Evolutionary conservation across 2,888 invertebrate species (phyloP).

Genomic region (Caenorhabditis virilis): DNA sequence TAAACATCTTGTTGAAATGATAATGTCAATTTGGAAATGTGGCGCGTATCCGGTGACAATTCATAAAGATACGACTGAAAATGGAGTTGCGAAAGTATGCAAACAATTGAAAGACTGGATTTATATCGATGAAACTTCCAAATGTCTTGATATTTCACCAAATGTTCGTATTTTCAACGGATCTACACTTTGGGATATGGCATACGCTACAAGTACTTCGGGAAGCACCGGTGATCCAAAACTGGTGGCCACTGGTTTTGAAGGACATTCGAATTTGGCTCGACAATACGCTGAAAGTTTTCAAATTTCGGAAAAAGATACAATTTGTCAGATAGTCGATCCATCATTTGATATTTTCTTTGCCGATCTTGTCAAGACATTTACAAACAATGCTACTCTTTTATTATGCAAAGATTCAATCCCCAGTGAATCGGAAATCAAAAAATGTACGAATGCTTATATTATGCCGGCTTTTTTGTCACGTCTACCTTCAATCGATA

Average conservation of each 20-base stretch:
- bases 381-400: constrained; percentile 40
- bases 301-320: constrained; percentile 18
- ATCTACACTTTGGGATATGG: constrained; percentile 10
- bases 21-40: constrained; percentile 14
- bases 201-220: constrained; percentile 60
- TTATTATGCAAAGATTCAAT: constrained; percentile 20
- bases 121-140: not conserved
- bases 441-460: constrained; percentile 49
- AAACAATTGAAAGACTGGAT: not conserved
- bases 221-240: constrained; percentile 63
- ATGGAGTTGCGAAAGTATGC: not conserved
- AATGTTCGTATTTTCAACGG: constrained; percentile 6
- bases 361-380: constrained; percentile 52
- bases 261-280: constrained; percentile 53
- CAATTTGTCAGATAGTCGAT: constrained; percentile 61
- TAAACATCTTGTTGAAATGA: constrained; percentile 5
- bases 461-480: constrained; percentile 60
- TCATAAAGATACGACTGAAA: constrained; percentile 5
- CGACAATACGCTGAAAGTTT: constrained; percentile 48
- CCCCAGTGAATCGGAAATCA: constrained; percentile 19
- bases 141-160: not conserved
- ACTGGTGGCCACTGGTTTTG: constrained; percentile 46
- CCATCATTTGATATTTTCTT: constrained; percentile 65
- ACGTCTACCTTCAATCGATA: constrained; percentile 1
- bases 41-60: constrained; percentile 25